Conservation (phyloP, 1,140 invertebrate species). For the Solen grandis region DNA sequence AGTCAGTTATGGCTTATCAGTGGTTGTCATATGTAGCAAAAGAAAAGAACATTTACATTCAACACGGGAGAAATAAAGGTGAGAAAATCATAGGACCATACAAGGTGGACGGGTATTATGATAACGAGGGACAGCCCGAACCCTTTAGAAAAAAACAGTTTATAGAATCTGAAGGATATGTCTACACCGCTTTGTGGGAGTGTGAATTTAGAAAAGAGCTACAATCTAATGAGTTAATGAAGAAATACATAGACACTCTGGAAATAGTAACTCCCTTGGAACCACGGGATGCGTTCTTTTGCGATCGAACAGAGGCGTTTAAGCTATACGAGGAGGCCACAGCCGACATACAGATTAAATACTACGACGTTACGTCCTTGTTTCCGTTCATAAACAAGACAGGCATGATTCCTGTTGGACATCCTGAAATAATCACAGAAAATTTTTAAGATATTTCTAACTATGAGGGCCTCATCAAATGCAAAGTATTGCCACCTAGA, state of each 20-base stretch:
- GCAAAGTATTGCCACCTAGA: too few relatives aligned
- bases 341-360: slow-evolving; percentile 1
- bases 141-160: slow-evolving; percentile 46
- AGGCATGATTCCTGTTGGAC: neutral
- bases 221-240: slow-evolving; percentile 13
- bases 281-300: slow-evolving; percentile 32
- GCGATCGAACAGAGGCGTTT: slow-evolving; percentile 41
- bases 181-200: too few relatives aligned
- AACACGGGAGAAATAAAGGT: slow-evolving; percentile 49
- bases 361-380: slow-evolving; percentile 15
- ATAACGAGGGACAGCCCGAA: neutral
- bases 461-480: too few relatives aligned
- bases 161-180: too few relatives aligned
- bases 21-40: too few relatives aligned
- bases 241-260: neutral
- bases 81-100: slow-evolving; percentile 27
- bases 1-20: too few relatives aligned
- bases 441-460: too few relatives aligned
- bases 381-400: slow-evolving; percentile 10
- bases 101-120: too few relatives aligned
- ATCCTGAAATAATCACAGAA: too few relatives aligned
- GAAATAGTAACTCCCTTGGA: slow-evolving; percentile 16
- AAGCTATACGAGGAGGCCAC: slow-evolving; percentile 21
- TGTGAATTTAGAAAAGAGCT: too few relatives aligned
- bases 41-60: slow-evolving; percentile 43